Base-by-base conservation (phyloP, 1,140 invertebrate species). In the Microplitis demolitor region DNA sequence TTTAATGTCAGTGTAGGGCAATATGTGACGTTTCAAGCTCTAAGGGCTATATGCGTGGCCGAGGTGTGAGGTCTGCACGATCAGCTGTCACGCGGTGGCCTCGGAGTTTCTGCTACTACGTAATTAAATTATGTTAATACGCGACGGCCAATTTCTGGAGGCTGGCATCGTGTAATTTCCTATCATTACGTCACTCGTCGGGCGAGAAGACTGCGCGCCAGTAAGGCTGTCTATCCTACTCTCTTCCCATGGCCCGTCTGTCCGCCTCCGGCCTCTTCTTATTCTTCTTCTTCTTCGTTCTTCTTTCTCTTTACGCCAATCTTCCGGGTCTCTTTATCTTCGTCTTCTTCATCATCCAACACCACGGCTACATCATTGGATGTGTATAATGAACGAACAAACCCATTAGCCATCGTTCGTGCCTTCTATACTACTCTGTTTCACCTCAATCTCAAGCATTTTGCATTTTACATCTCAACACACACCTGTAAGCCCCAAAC, bases 101-200 rank as follows among this genome's bases (percentile, higher is more conserved):
- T 63, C 61, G 39, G 66, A 75, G 67, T 76, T 58, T 63, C 71
- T 63, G 58, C 64, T 78, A 76, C 79, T 81, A 73, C 68, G 76
- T 75, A 78, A 81, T 81, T 81, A 80, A 79, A 79, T 77, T 74
- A 71, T 70, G 75, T 67, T 78, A 78, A 78, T 79, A 76, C 75
- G 63, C 63, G 70, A 72, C 70, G 71, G 71, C 64, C 71, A 72
- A 72, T 72, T 72, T 72, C 71, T 72, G 71, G 64, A 72, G 54
- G 71, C 60, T 72, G 66, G 69, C 62, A 69, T 76, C 69, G 58
- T 72, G 71, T 78, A 73, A 77, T 78, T 77, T 71, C 74, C 74
- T 78, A 78, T 81, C 77, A 76, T 78, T 78, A 79, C 76, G 75
- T 78, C 77, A 79, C 76, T 74, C 71, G 71, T 67, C 71, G 71